Percentiles rank a stretch among this genome's conserved stretches.
Conservation (phyloP, 2,113 vertebrate genomes). For the Himantopus leucocephalus region DNA sequence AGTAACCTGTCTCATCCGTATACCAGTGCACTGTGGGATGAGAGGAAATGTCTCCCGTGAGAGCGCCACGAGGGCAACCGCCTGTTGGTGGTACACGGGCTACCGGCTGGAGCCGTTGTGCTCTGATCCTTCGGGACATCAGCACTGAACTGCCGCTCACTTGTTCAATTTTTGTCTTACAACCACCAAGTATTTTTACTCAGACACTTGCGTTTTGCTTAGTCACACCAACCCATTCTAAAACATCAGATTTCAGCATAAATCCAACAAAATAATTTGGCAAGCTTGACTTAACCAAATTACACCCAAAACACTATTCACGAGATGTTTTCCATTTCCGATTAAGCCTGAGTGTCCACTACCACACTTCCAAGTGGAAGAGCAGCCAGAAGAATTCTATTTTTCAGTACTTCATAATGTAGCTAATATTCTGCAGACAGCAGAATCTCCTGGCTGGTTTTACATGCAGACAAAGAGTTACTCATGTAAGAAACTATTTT, state of each 20-base stretch:
- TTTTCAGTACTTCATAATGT: not conserved
- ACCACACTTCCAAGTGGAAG: not conserved
- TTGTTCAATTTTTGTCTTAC: not conserved
- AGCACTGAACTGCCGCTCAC: not conserved
- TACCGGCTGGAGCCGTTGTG: not conserved
- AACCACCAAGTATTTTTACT: not conserved
- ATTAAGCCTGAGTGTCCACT: not conserved
- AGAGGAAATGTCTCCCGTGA: not conserved
- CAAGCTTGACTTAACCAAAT: not conserved
- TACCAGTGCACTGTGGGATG: too few species aligned
- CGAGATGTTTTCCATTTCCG: not conserved
- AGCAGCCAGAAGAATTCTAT: not conserved
- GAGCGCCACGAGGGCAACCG: not conserved
- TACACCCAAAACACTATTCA: not conserved
- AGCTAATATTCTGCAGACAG: not conserved
- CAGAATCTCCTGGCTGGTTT: not conserved
- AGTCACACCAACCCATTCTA: not conserved
- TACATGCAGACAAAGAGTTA: not conserved
- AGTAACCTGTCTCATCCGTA: not conserved
- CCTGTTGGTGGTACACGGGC: rapidly evolving
- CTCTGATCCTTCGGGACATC: not conserved
- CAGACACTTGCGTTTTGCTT: not conserved
- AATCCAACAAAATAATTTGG: not conserved
- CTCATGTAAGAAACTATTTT: not conserved
- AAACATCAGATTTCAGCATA: not conserved